Evolutionary conservation across 2,888 invertebrate genomes (phyloP).

Genomic region (Mesorhabditis sp.): DNA sequence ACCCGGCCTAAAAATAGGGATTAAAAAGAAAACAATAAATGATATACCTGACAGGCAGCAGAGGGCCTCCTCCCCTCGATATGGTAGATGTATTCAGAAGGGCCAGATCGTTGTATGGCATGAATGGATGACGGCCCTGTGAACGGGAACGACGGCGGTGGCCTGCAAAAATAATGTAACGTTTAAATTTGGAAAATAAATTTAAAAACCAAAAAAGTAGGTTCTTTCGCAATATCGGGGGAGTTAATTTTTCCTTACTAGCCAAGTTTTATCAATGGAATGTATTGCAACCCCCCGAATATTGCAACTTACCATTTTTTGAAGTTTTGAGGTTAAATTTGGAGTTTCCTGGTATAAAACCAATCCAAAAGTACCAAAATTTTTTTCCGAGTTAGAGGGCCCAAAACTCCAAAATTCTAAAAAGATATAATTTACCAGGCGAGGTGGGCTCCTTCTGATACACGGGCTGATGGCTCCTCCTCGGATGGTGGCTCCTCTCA

Average conservation of each 20-base stretch:
- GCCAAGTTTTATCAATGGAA: too few species aligned
- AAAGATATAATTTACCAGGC: not conserved
- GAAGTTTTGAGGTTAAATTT: not conserved
- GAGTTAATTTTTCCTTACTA: too few species aligned
- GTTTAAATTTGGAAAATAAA: too few species aligned
- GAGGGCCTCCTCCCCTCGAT: not conserved
- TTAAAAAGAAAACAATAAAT: not conserved
- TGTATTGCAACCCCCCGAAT: too few species aligned
- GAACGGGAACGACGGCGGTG: conserved; percentile 33
- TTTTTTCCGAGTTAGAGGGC: too few species aligned
- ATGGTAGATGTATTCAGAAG: not conserved
- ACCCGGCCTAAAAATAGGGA: not conserved
- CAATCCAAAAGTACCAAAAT: too few species aligned
- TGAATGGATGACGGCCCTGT: conserved; percentile 29
- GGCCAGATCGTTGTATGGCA: conserved; percentile 16
- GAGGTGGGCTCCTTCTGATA: conserved; percentile 2
- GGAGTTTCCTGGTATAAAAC: too few species aligned
- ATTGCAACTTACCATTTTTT: not conserved
- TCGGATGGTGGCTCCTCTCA: not conserved
- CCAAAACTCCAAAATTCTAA: too few species aligned
- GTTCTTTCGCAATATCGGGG: too few species aligned
- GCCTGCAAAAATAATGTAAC: not conserved
- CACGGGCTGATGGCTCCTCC: not conserved
- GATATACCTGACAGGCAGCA: not conserved
- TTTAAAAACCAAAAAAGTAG: too few species aligned